Evolutionary conservation across 2,797 vertebrate genomes (phyloP).

Genomic region (Paedocypris micromegethes): DNA sequence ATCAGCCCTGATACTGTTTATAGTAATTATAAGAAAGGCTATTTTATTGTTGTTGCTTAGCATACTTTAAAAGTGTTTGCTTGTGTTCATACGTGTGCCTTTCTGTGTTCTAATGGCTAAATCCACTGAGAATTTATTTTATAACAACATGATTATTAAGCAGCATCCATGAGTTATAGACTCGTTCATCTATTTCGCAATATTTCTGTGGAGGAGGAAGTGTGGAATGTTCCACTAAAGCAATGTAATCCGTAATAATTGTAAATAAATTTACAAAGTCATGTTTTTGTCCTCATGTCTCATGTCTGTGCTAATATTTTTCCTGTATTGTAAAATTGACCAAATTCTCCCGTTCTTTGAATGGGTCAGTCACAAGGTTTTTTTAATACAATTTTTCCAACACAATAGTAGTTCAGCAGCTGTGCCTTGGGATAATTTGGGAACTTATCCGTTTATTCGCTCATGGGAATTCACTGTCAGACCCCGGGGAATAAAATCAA

Average conservation of each 20-base stretch:
- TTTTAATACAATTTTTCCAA: background rate
- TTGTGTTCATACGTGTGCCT: conserved; percentile 56
- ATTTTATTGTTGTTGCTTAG: conserved; percentile 44
- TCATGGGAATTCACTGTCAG: conserved; percentile 1
- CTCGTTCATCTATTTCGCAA: conserved; percentile 47
- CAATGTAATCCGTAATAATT: conserved; percentile 57
- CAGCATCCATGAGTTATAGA: conserved; percentile 50
- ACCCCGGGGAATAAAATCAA: background rate
- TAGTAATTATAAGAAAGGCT: conserved; percentile 43
- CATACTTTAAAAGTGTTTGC: conserved; percentile 44
- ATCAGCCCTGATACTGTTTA: conserved; percentile 43
- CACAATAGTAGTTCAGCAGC: background rate
- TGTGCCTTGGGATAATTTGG: too few relatives aligned
- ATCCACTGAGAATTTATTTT: conserved; percentile 58
- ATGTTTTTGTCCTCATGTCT: conserved; percentile 3
- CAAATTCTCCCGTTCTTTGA: background rate
- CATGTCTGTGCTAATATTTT: background rate
- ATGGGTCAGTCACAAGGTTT: too few relatives aligned
- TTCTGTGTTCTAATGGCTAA: conserved; percentile 56
- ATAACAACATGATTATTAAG: conserved; percentile 51
- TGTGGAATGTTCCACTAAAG: conserved; percentile 42
- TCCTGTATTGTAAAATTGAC: background rate
- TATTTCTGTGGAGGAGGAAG: conserved; percentile 16
- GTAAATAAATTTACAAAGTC: conserved; percentile 71
- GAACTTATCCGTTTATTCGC: too few relatives aligned